Conservation (phyloP, 2,888 invertebrate species). For the Idaea biselata region DNA sequence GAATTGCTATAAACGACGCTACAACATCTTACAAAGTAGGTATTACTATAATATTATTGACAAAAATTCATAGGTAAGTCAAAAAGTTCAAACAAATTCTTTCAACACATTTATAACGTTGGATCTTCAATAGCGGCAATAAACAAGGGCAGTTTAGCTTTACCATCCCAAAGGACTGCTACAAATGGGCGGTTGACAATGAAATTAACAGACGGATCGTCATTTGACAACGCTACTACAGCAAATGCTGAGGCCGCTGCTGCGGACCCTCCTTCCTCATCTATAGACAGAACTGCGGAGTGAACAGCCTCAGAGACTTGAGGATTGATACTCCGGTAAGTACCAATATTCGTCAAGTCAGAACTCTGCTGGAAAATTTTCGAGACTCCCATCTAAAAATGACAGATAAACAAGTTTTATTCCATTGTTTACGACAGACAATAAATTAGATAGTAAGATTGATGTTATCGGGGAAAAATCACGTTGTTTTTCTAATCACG, state of each 20-base stretch:
- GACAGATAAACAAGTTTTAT: conserved; percentile 4
- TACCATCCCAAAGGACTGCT: conserved; percentile 69
- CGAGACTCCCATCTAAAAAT: conserved; percentile 68
- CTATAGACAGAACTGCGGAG: conserved; percentile 72
- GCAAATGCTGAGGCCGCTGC: conserved; percentile 68
- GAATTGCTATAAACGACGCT: background rate
- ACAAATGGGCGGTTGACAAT: conserved; percentile 74
- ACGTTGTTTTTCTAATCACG: background rate
- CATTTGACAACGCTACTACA: conserved; percentile 71
- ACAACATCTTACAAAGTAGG: background rate
- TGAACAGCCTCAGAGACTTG: conserved; percentile 72
- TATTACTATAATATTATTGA: too few species aligned
- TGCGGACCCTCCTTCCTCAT: conserved; percentile 75
- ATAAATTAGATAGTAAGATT: background rate
- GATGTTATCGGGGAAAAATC: background rate
- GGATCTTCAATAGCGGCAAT: conserved; percentile 75
- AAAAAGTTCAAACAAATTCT: background rate
- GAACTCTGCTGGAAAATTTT: conserved; percentile 61
- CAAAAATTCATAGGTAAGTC: background rate
- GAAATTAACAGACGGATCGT: conserved; percentile 54
- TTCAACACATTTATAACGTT: conserved; percentile 15
- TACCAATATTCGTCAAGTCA: conserved; percentile 57
- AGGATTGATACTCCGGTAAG: conserved; percentile 40
- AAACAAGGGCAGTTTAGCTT: conserved; percentile 68
- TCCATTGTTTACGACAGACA: background rate